Evolutionary conservation across 2,888 invertebrate genomes (phyloP).

Genomic region (Acrocera orbiculus): DNA sequence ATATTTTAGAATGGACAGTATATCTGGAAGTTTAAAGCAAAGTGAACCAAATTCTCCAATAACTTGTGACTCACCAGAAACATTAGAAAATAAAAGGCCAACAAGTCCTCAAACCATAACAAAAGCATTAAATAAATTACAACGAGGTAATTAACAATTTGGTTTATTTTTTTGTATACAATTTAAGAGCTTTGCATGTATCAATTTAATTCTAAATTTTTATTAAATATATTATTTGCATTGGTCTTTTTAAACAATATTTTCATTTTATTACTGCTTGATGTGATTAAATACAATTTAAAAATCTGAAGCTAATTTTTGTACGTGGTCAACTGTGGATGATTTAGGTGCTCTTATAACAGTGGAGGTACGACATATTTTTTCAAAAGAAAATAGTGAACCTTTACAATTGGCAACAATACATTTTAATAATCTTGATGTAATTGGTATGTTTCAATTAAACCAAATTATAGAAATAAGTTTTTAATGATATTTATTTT

Average conservation of each 20-base stretch:
- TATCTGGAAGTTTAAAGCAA: slow-evolving; percentile 79
- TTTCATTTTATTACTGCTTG: not conserved
- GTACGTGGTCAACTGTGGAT: slow-evolving; percentile 19
- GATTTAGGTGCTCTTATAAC: slow-evolving; percentile 59
- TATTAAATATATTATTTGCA: too few species aligned
- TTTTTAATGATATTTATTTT: not conserved
- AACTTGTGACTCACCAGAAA: slow-evolving; percentile 60
- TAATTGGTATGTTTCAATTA: slow-evolving; percentile 53
- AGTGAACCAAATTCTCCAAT: slow-evolving; percentile 83
- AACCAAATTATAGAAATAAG: not conserved
- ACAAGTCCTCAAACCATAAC: slow-evolving; percentile 39
- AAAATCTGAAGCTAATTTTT: slow-evolving; percentile 16
- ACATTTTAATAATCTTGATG: slow-evolving; percentile 84
- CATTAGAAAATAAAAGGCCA: slow-evolving; percentile 25
- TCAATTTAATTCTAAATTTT: slow-evolving; percentile 3
- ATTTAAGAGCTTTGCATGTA: slow-evolving; percentile 2
- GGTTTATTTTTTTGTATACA: not conserved
- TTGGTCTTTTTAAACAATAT: not conserved
- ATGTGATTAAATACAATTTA: not conserved
- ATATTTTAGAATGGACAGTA: slow-evolving; percentile 64
- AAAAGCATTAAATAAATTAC: slow-evolving; percentile 37
- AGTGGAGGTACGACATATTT: slow-evolving; percentile 63
- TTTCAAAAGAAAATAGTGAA: slow-evolving; percentile 23
- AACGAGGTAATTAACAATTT: slow-evolving; percentile 20
- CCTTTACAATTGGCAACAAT: slow-evolving; percentile 62